Conservation (phyloP, 1,140 invertebrate species). For the Gryllus bimaculatus region DNA sequence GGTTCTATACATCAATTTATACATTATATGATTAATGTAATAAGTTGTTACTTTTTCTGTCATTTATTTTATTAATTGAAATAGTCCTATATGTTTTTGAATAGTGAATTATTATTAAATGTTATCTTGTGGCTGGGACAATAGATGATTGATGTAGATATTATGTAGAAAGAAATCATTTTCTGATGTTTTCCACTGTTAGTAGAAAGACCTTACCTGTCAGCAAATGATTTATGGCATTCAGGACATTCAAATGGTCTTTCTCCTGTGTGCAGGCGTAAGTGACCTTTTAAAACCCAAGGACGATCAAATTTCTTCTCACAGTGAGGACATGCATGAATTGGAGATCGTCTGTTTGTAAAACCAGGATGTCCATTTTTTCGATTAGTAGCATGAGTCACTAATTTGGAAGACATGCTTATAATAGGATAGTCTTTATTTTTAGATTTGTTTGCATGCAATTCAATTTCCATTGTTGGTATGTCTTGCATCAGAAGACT, state of each 20-base stretch:
- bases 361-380: background rate
- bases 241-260: constrained; percentile 55
- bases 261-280: constrained; percentile 57
- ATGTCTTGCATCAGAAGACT: background rate
- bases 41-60: too few species aligned
- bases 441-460: background rate
- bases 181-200: background rate
- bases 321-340: constrained; percentile 40
- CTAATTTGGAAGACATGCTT: background rate
- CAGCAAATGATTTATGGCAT: constrained; percentile 63
- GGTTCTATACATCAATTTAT: too few species aligned
- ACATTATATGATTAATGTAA: too few species aligned
- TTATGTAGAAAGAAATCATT: background rate
- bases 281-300: constrained; percentile 60
- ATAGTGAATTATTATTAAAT: too few species aligned
- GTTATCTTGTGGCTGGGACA: too few species aligned
- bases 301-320: constrained; percentile 47
- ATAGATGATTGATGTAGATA: background rate
- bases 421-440: background rate
- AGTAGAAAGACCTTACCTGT: constrained; percentile 41
- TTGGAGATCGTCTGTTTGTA: background rate
- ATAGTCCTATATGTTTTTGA: too few species aligned
- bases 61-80: too few species aligned
- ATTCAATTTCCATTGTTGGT: background rate
- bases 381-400: background rate